Evolutionary conservation across 2,888 invertebrate genomes (phyloP).

Genomic region (Folsomia manolachei): DNA sequence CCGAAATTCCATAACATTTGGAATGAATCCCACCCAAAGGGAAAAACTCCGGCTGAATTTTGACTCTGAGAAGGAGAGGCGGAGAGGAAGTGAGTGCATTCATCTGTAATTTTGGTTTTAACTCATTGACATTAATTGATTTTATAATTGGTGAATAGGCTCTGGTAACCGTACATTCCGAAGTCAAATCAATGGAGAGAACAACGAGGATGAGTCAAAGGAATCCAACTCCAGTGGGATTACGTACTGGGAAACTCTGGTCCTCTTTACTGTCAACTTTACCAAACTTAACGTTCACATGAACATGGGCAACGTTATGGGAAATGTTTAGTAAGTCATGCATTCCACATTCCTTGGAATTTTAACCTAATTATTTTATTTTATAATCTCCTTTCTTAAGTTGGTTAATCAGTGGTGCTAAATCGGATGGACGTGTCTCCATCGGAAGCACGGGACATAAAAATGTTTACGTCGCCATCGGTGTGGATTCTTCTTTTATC

Average conservation of each 20-base stretch:
- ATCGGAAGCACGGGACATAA: constrained; percentile 93
- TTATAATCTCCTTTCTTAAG: constrained; percentile 57
- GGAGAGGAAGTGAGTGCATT: constrained; percentile 37
- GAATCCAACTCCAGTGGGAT: constrained; percentile 52
- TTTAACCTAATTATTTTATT: no score
- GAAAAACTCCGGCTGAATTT: constrained; percentile 38
- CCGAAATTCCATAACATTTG: constrained; percentile 34
- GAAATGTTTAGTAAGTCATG: constrained; percentile 74
- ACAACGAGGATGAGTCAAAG: constrained; percentile 59
- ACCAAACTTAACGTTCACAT: constrained; percentile 94
- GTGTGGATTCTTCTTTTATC: constrained; percentile 82
- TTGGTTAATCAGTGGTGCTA: constrained; percentile 89
- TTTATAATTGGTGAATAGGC: no score
- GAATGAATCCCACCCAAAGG: constrained; percentile 27
- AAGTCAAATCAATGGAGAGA: no score
- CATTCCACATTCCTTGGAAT: neutral
- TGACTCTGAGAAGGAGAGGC: constrained; percentile 36
- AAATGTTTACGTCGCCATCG: constrained; percentile 84
- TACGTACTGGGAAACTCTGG: constrained; percentile 92
- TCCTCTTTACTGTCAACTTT: constrained; percentile 93
- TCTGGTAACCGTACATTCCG: no score
- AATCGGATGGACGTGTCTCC: constrained; percentile 84
- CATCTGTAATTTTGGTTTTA: no score
- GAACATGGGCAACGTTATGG: constrained; percentile 99
- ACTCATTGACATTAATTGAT: constrained; percentile 13